A percentile compares a stretch with the other conserved stretches of the same genome.
These are phyloP conservation scores for Dyspetes luteomarginatus DNA, from an alignment of 2,888 invertebrate species.

Conservation along the genomic window DNA sequence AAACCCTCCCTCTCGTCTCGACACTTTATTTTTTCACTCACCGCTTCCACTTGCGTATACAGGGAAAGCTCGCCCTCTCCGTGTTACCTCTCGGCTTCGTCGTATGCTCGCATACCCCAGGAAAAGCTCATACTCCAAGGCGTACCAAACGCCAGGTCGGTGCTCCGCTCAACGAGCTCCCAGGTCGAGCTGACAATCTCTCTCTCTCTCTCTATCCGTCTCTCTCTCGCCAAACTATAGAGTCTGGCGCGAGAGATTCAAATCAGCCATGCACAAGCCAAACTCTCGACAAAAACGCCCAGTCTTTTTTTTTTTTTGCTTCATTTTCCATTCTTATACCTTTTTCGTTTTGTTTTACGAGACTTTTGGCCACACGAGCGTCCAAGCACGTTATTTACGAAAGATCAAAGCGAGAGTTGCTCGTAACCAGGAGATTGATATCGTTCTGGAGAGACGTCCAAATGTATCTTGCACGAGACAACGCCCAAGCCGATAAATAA, in stretches of 20 bases:
- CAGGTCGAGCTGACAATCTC: slow-evolving; percentile 23
- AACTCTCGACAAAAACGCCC: slow-evolving; percentile 28
- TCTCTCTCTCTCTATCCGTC: neutral
- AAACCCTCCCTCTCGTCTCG: slow-evolving; percentile 62
- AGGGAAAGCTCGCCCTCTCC: slow-evolving; percentile 50
- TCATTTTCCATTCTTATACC: slow-evolving; percentile 29
- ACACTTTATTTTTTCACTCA: slow-evolving; percentile 61
- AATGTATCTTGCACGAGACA: slow-evolving; percentile 63
- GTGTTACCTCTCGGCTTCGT: slow-evolving; percentile 52
- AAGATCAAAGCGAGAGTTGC: slow-evolving; percentile 79
- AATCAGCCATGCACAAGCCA: slow-evolving; percentile 51
- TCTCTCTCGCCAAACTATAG: no score
- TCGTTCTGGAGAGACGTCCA: slow-evolving; percentile 73
- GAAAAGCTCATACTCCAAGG: slow-evolving; percentile 43
- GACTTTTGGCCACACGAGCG: slow-evolving; percentile 12
- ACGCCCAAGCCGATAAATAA: slow-evolving; percentile 69
- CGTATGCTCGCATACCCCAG: slow-evolving; percentile 50
- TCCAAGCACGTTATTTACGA: slow-evolving; percentile 74
- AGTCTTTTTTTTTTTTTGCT: slow-evolving; percentile 21
- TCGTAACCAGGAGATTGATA: no score
- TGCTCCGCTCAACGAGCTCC: slow-evolving; percentile 35
- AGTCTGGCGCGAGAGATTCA: slow-evolving; percentile 50
- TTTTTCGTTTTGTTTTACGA: slow-evolving; percentile 5
- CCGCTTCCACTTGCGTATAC: slow-evolving; percentile 60
- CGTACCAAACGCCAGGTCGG: slow-evolving; percentile 17